A percentile compares a stretch with the other conserved stretches of the same genome.
phyloP scores from a whole-genome alignment of 2,888 invertebrate species.

The Ischnus inquisitorius region DNA sequence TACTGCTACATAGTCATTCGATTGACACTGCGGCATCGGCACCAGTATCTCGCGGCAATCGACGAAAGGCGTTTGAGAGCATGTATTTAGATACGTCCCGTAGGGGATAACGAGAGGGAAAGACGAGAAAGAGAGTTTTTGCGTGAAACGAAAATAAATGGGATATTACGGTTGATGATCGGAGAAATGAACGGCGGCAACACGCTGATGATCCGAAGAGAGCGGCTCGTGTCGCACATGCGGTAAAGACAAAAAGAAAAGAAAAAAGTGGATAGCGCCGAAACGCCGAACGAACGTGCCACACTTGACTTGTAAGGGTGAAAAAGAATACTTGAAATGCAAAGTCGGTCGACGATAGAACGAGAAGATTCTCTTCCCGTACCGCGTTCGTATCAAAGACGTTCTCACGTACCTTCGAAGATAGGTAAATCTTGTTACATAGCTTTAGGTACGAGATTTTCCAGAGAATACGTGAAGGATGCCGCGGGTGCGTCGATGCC shows the following conservation, averaged over 20 bases:
- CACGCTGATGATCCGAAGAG: constrained; percentile 41
- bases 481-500: constrained; percentile 41
- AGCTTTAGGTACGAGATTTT: constrained; percentile 56
- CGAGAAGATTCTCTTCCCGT: constrained; percentile 42
- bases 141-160: background rate
- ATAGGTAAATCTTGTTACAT: constrained; percentile 65
- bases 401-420: constrained; percentile 63
- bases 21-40: constrained; percentile 21
- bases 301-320: constrained; percentile 30
- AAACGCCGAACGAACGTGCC: background rate
- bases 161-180: constrained; percentile 67
- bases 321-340: constrained; percentile 55
- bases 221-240: constrained; percentile 6
- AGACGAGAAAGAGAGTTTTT: constrained; percentile 3
- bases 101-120: constrained; percentile 21
- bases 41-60: constrained; percentile 9
- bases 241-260: background rate
- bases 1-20: constrained; percentile 3
- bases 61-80: constrained; percentile 39
- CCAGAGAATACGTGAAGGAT: constrained; percentile 49
- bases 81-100: constrained; percentile 70
- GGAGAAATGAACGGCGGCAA: constrained; percentile 33
- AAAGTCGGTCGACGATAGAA: constrained; percentile 50
- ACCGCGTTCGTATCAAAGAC: constrained; percentile 62
- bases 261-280: background rate